Evolutionary conservation across 35 echinoderm and acorn worm genomes (phyloP), one percentile per base, ranked within the genome.

Genomic region (Acanthaster planci): DNA sequence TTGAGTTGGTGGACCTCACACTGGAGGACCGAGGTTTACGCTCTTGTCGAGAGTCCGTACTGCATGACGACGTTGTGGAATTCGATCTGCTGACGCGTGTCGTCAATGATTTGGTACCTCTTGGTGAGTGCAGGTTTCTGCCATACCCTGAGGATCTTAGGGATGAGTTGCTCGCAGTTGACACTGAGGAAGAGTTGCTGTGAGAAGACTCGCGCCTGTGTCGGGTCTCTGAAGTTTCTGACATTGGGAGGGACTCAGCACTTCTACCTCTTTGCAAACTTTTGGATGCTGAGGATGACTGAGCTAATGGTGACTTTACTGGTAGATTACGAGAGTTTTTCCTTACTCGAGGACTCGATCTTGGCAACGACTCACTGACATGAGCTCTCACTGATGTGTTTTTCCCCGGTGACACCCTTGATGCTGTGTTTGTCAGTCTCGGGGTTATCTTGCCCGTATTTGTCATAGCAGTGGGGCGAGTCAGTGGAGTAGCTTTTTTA

Each of bases 141-240:
- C 64, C 64, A 34, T 23, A 23, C 14, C 64, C 64, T 14, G 64
- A 72, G 7, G 64, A 72, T 10, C 64, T 72, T 10, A 72, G 2
- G 34, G 64, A 72, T 27, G 64, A 72, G 29, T 72, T 26, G 34
- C 81, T 83, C 1, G 56, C 32, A 40, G 51, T 83, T 14, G 81
- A 83, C 12, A 83, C 51, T 2, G 51, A 35, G 7, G 81, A 83
- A 2, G 81, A 83, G 19, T 31, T 83, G 64, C 64, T 72, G 10
- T 72, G 64, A 72, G 64, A 35, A 1, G 81, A 83, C 19, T 83
- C 81, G 14, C 52, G 53, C 35, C 81, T 8, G 12, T 7, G 53
- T 56, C 81, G 29, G 18, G 18, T 52, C 27, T 83, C 54, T 36
- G 81, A 58, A 16, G 39, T 21, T 34, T 52, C 50, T 23, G 81